Evolutionary conservation across 2,888 invertebrate species (phyloP).

Genomic region (Caenorhabditis sp.): DNA sequence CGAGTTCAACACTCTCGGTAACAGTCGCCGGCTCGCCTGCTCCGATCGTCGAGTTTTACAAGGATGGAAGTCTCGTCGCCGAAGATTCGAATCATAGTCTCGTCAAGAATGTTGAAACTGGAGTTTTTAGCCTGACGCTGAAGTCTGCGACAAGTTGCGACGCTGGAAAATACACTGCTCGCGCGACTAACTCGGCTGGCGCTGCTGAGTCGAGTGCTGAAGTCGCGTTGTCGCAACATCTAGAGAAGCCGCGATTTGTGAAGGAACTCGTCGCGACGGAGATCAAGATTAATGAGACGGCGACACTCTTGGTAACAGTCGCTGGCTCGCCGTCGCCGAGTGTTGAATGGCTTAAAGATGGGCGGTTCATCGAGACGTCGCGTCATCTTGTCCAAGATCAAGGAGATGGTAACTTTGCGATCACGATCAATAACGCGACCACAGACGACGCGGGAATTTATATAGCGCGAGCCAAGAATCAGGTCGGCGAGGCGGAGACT

Average conservation of each 20-base stretch:
- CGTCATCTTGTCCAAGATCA: no score
- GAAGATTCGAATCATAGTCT: constrained; percentile 55
- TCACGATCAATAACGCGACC: constrained; percentile 91
- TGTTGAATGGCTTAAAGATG: constrained; percentile 83
- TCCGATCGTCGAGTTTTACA: constrained; percentile 78
- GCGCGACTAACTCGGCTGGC: constrained; percentile 54
- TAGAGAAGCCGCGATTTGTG: constrained; percentile 49
- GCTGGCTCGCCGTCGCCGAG: constrained; percentile 60
- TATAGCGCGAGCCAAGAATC: constrained; percentile 94
- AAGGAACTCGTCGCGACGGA: constrained; percentile 45
- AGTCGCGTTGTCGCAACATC: constrained; percentile 31
- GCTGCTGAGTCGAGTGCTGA: constrained; percentile 44
- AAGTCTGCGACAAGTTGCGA: constrained; percentile 93
- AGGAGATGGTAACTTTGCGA: constrained; percentile 85
- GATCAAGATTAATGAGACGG: constrained; percentile 51
- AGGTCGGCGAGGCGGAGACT: constrained; percentile 71
- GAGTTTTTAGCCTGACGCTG: constrained; percentile 86
- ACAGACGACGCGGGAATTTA: constrained; percentile 94
- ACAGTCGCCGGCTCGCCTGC: constrained; percentile 59
- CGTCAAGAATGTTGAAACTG: constrained; percentile 80
- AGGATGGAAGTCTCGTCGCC: constrained; percentile 87
- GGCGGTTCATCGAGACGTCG: constrained; percentile 83
- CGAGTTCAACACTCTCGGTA: constrained; percentile 49
- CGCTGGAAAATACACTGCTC: constrained; percentile 88
- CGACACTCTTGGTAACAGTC: constrained; percentile 53